phyloP scores from a whole-genome alignment of 1,140 invertebrate species.

The Pseudomyrmex sp. region DNA sequence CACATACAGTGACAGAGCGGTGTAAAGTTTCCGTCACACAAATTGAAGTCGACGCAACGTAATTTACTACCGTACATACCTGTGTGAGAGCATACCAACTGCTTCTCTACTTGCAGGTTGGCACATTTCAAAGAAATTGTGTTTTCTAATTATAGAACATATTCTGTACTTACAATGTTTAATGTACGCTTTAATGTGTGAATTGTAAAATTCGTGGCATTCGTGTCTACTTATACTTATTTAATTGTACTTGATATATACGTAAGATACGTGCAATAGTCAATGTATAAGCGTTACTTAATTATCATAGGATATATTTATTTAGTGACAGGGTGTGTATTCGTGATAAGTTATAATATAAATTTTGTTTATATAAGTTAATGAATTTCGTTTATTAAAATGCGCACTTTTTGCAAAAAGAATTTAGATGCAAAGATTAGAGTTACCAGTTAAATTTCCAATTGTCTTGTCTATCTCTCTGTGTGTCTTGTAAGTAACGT shows the following conservation, averaged over 20 bases:
- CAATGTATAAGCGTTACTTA: slow-evolving; percentile 15
- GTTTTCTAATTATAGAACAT: neutral
- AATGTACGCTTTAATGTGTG: no score
- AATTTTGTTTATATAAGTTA: no score
- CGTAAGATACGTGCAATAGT: neutral
- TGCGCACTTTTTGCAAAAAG: neutral
- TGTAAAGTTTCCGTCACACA: neutral
- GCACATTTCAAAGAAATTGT: slow-evolving; percentile 6
- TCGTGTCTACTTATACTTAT: slow-evolving; percentile 17
- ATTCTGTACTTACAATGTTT: no score
- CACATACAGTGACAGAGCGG: neutral
- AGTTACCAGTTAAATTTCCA: neutral
- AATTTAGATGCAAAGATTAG: neutral
- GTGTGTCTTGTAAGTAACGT: slow-evolving; percentile 3
- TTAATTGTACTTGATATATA: neutral
- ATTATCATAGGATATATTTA: neutral
- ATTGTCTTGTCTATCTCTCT: neutral
- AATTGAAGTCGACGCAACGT: slow-evolving; percentile 4
- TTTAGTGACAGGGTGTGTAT: neutral
- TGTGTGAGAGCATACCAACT: neutral
- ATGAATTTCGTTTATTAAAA: neutral
- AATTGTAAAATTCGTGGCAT: no score
- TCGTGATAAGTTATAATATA: neutral
- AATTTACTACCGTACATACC: slow-evolving; percentile 12
- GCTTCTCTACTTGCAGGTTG: neutral